Base-by-base conservation (phyloP, 2,797 vertebrate species). In the Parotocinclus haroldoi region DNA sequence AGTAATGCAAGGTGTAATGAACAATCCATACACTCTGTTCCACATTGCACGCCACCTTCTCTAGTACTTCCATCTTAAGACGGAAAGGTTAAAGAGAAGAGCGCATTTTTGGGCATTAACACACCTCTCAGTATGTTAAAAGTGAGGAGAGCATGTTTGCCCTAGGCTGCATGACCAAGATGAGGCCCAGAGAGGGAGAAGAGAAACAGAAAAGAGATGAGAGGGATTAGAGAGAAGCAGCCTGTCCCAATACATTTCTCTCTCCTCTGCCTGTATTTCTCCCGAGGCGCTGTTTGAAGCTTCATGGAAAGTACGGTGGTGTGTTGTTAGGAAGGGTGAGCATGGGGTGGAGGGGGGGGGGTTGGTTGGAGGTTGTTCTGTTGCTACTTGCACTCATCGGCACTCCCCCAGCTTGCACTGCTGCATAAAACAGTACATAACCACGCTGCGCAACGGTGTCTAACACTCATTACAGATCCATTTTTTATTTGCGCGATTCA, bases 171-270 rank as follows among this genome's bases (percentile, higher is more conserved):
- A 69, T 61, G 68, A 68, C 69, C 44, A 36, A 74, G 74, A 61
- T 63, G 57, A 68, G 69, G 70, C 60, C 72, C 64, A 60, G 44
- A 74, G 71, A 52, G 67, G 69, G 58, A 72, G 63, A 49, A 36
- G 52, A 58, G 52, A 52, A 17, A 61, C 11, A 52, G 51, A 44
- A 56, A 37, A 39, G 63, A 68, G 68, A 65, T 56, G 62, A 70
- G 69, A 62, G 51, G 75, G 76, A 81, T 82, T 79, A 85, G 63
- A 76, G 63, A 79, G 64, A 78, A 74, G 45, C 76, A 72, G 70
- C 68, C 69, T 79, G 80, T 83, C 77, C 81, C 73, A 80, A 77
- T 79, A 75, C 69, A 77, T 82, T 75, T 76, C 73, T 76, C 66
- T 70, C 64, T 78, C 52, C 10, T 45, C 38, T 36, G 18, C 9